Base-by-base conservation (phyloP, 2,888 invertebrate species). In the Catotricha subobsoleta region DNA sequence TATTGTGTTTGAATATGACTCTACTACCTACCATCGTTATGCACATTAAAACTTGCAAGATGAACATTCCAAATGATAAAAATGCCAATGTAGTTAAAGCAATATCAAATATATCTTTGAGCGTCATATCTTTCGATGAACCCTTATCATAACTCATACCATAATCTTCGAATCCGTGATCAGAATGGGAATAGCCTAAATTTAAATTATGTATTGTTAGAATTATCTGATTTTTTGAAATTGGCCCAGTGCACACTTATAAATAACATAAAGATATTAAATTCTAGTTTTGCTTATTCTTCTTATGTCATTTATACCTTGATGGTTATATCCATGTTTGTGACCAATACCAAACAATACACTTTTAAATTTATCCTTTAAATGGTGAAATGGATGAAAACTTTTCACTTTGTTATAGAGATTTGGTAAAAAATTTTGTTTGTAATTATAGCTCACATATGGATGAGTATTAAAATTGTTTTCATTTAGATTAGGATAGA, bases 71-170 rank as follows among this genome's bases (percentile, higher is more conserved):
- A 51, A 86, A 86, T 0, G 83, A 79, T 9, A 84, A 58, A 53
- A 80, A 84, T 0, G 84, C 84, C 28, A 86, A 67, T 1, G 82
- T 82, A 1, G 84, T 84, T 19, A 84, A 64, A 0, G 82, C 81
- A 44, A 84, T 74, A 45, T 86, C 83, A 50, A 82, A 80, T 29
- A 86, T 68, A 49, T 84, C 79, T 9, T 71, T 71, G 19, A 83
- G 56, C 1, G 74, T 72, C 18, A 83, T 65, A 8, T 76, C 74
- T 45, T 73, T 59, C 20, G 29, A 10, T 2, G 40, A 33, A 7
- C 39, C 31, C 12, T 30, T 23, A 12, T 29, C 30, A 20, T 31
- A 16, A 19, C 36, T 21, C 7, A 34, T n/a, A 4, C 27, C 37
- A 29, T 29, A 29, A 3, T 10, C 18, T 3, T 39, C 29, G 13